A percentile compares a stretch with the other conserved stretches of the same genome.
phyloP scores from a whole-genome alignment of 2,797 vertebrate genomes.

The Menidia menidia region DNA sequence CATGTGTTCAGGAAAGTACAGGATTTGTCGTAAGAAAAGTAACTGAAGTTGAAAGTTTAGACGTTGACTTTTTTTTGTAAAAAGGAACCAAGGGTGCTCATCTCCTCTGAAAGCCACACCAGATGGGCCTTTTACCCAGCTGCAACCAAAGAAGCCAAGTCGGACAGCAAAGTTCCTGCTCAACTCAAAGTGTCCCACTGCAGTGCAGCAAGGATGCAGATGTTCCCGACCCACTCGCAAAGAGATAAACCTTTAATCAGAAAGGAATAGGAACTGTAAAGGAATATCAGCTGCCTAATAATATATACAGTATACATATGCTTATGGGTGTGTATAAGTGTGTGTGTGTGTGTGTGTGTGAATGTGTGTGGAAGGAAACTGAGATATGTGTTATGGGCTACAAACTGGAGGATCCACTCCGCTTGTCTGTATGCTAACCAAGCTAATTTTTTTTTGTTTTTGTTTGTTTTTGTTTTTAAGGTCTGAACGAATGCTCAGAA shows the following conservation, averaged over 20 bases:
- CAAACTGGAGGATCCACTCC: conserved; percentile 41
- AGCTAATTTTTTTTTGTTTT: conserved; percentile 18
- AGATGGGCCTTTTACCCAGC: neutral
- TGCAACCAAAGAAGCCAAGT: neutral
- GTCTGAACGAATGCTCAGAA: conserved; percentile 32
- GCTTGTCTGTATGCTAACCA: conserved; percentile 22
- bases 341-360: neutral
- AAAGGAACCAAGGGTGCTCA: neutral
- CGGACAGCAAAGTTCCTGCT: neutral
- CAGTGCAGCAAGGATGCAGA: conserved; percentile 10
- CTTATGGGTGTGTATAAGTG: conserved; percentile 11
- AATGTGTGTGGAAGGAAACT: conserved; percentile 22
- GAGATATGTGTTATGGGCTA: conserved; percentile 32
- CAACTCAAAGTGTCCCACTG: neutral
- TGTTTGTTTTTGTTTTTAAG: conserved; percentile 3
- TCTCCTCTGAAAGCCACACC: neutral
- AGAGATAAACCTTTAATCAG: conserved; percentile 22
- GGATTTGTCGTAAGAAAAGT: too few relatives aligned
- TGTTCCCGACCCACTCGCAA: neutral
- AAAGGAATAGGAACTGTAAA: conserved; percentile 42
- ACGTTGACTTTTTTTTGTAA: neutral
- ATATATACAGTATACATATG: conserved; percentile 8
- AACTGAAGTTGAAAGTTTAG: neutral
- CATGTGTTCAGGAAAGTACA: neutral
- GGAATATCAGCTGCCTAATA: conserved; percentile 40